These are phyloP conservation scores for Notechis scutatus DNA, from an alignment of 2,113 vertebrate species.

Conservation along the genomic window DNA sequence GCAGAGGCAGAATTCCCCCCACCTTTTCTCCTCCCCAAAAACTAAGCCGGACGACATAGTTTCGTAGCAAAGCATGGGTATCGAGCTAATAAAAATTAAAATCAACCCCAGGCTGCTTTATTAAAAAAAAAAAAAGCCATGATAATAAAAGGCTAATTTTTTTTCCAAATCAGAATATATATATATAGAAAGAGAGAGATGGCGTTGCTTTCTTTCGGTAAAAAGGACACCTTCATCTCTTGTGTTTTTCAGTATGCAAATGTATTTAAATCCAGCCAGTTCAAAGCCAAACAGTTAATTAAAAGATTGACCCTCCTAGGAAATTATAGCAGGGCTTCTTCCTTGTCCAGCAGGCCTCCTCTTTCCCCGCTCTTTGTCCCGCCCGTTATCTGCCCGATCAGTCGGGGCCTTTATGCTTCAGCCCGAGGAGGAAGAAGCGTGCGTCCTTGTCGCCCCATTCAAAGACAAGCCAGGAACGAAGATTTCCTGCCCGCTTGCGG, in stretches of 20 bases:
- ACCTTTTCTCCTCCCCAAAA: too few relatives aligned
- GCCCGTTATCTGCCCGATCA: neutral
- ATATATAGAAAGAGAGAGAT: neutral
- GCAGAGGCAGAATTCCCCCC: too few relatives aligned
- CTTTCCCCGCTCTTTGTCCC: neutral
- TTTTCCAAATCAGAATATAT: neutral
- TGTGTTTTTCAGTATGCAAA: conserved; percentile 17
- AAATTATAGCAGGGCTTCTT: neutral
- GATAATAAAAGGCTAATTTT: neutral
- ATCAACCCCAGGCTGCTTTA: neutral
- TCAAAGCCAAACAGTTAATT: conserved; percentile 23
- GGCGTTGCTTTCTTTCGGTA: neutral
- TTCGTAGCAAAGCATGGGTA: too few relatives aligned
- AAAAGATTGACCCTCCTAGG: conserved; percentile 6
- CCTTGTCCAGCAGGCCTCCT: neutral
- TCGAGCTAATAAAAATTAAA: too few relatives aligned
- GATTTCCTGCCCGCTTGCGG: neutral
- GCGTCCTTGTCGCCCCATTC: neutral
- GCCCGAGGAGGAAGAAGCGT: neutral
- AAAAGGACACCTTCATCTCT: neutral
- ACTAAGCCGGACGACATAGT: too few relatives aligned
- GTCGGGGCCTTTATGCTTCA: neutral
- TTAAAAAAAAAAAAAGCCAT: neutral
- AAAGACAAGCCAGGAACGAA: neutral
- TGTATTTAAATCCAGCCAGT: conserved; percentile 1